Base-by-base conservation (phyloP, 2,113 vertebrate species). In the Rhinichthys klamathensis region DNA sequence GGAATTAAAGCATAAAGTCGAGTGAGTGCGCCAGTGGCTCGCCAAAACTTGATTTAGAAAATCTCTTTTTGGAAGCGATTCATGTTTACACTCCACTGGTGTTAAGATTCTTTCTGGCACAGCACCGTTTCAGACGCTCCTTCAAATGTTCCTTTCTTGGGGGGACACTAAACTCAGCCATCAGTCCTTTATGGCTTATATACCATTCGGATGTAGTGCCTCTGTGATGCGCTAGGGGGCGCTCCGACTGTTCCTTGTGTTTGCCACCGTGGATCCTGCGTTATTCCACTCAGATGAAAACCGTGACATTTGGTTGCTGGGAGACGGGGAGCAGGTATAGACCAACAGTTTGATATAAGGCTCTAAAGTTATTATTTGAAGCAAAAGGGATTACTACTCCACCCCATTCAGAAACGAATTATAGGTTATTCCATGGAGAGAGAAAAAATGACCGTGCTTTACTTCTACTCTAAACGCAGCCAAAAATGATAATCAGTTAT, bases 41-140 rank as follows among this genome's bases (percentile, higher is more conserved):
- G 86, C 88, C 87, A 70, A 84, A 83, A 88, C 89, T 90, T 90
- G 83, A 91, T 90, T 91, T 89, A 83, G 82, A 89, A 89, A 90
- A 91, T 91, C 87, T 88, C 83, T 87, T 91, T 84, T 88, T 82
- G 49, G 84, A 89, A 80, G 70, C 60, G 74, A 80, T 89, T 88
- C 82, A 75, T 90, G 90, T 88, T 90, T 90, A 89, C 87, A 80
- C 87, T 90, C 86, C 85, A 86, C 70, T 85, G 85, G 84, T 78
- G 87, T 84, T 88, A 70, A 88, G 86, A 90, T 89, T 38, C 44
- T 25, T 77, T 82, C 65, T 90, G 91, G 83, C 89, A 89, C 80
- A 58, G 73, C 79, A 85, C 75, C 41, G 63, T 2, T 38, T 70
- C 76, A 84, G 3, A 75, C 83, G 49, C 86, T 89, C 72, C 76